These are phyloP conservation scores for Aspidiotus rigidus DNA, from an alignment of 2,888 invertebrate species.

Conservation along the genomic window DNA sequence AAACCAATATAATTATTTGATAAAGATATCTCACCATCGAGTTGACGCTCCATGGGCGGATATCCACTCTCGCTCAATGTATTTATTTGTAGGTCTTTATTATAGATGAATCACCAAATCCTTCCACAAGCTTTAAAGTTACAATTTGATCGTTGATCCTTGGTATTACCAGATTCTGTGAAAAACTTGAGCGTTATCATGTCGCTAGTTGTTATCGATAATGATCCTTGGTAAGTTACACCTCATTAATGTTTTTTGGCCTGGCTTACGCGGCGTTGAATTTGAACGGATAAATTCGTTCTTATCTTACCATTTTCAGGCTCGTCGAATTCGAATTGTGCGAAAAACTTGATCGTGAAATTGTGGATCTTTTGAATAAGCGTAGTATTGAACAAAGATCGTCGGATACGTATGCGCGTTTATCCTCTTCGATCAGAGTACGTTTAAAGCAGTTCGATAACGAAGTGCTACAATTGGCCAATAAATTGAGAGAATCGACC, in stretches of 20 bases:
- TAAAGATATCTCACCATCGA: no score
- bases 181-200: conserved; percentile 41
- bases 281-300: neutral
- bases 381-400: conserved; percentile 49
- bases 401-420: conserved; percentile 50
- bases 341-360: conserved; percentile 54
- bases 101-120: no score
- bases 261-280: neutral
- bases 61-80: no score
- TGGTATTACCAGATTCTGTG: neutral
- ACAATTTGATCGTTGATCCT: no score
- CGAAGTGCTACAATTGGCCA: conserved; percentile 52
- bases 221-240: conserved; percentile 46
- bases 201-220: conserved; percentile 46
- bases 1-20: no score
- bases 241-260: neutral
- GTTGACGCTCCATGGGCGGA: no score
- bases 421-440: conserved; percentile 52
- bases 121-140: no score
- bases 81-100: no score
- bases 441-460: conserved; percentile 54
- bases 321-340: conserved; percentile 57
- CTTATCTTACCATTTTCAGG: conserved; percentile 44
- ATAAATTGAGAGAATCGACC: conserved; percentile 49
- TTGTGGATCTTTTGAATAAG: conserved; percentile 52